phyloP scores from a whole-genome alignment of 1,140 invertebrate genomes.

The Penaeus japonicus region DNA sequence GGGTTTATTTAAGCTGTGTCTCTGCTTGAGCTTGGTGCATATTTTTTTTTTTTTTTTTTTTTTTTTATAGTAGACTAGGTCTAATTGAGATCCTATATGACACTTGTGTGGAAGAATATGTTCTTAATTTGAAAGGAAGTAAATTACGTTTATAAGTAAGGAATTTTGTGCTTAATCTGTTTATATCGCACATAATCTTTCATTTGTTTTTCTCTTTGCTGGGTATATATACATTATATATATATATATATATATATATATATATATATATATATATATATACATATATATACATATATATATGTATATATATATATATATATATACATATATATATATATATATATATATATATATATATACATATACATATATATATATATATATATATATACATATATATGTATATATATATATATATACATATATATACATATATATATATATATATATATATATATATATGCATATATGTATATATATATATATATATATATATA shows the following conservation, averaged over 20 bases:
- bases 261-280: slow-evolving; percentile 31
- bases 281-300: slow-evolving; percentile 33
- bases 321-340: slow-evolving; percentile 26
- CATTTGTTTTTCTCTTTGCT: slow-evolving; percentile 13
- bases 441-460: slow-evolving; percentile 27
- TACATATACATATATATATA: background rate
- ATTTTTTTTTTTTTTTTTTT: no score
- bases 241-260: slow-evolving; percentile 8
- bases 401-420: slow-evolving; percentile 20
- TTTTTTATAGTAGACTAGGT: no score
- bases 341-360: background rate
- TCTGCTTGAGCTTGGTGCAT: no score
- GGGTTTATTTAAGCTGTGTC: no score
- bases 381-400: background rate
- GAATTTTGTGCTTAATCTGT: no score
- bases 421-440: slow-evolving; percentile 18
- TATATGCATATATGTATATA: background rate
- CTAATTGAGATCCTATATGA: no score
- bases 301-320: slow-evolving; percentile 29
- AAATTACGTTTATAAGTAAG: no score
- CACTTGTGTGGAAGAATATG: no score
- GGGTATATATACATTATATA: slow-evolving; percentile 2
- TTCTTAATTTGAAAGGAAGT: no score
- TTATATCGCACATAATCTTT: slow-evolving; percentile 9
- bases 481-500: background rate